Evolutionary conservation across 1,140 invertebrate species (phyloP).

Genomic region (Stegodyphus mimosarum): DNA sequence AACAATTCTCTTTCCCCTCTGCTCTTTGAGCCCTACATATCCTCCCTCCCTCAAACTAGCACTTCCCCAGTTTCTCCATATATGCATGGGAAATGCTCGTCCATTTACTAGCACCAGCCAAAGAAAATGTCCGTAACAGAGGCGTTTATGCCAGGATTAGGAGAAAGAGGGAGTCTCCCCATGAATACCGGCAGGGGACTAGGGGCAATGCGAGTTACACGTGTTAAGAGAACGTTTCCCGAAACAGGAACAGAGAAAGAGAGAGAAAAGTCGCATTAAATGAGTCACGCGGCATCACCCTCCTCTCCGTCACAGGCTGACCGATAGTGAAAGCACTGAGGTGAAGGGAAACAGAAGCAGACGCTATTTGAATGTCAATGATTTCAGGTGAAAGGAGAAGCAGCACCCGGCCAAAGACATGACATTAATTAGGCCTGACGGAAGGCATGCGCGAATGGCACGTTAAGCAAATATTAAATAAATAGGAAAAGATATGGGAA

Average conservation of each 20-base stretch:
- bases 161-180: no score
- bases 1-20: no score
- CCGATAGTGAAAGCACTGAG: neutral
- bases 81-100: no score
- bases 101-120: no score
- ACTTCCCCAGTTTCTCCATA: no score
- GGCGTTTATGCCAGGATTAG: no score
- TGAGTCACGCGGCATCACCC: slow-evolving; percentile 36
- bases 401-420: neutral
- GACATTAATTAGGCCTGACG: neutral
- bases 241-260: neutral
- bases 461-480: no score
- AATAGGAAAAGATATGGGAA: neutral
- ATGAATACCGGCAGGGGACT: neutral
- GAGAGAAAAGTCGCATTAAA: slow-evolving; percentile 52
- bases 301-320: neutral
- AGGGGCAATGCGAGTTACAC: neutral
- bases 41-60: no score
- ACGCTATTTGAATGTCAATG: slow-evolving; percentile 37
- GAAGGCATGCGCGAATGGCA: no score
- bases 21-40: no score
- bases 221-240: neutral
- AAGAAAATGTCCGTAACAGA: no score
- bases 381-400: neutral
- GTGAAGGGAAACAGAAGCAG: slow-evolving; percentile 3